Percentiles rank a stretch among this genome's conserved stretches.
Conservation (phyloP, 1,140 invertebrate genomes). For the Adelges cooleyi region DNA sequence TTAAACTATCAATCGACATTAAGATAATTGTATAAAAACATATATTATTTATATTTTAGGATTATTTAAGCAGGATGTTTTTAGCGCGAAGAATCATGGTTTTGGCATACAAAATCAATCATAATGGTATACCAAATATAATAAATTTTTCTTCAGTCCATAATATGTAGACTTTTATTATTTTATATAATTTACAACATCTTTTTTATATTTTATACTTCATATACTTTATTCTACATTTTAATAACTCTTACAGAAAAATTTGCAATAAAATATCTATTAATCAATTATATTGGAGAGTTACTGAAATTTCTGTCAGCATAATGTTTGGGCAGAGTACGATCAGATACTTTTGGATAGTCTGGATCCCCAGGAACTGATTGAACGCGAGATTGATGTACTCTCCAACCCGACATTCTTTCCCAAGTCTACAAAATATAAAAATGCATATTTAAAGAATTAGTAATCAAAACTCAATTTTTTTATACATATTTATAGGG, state of each 20-base stretch:
- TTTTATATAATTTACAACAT: no score
- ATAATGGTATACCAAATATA: slow-evolving; percentile 6
- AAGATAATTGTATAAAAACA: no score
- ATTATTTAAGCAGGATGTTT: slow-evolving; percentile 16
- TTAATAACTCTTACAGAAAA: no score
- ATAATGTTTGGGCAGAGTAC: slow-evolving; percentile 8
- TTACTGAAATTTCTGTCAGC: slow-evolving; percentile 13
- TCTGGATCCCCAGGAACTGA: slow-evolving; percentile 8
- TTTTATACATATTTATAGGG: no score
- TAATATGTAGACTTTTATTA: no score
- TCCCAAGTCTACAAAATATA: slow-evolving; percentile 57
- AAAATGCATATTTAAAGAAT: no score
- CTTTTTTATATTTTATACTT: no score
- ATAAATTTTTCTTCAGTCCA: not conserved
- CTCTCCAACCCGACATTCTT: slow-evolving; percentile 52
- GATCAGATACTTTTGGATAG: slow-evolving; percentile 8
- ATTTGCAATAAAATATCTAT: no score
- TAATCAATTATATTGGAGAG: slow-evolving; percentile 5
- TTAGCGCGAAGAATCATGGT: slow-evolving; percentile 4
- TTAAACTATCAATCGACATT: no score
- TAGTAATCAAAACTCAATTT: no score
- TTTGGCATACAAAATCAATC: slow-evolving; percentile 7
- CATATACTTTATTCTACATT: no score
- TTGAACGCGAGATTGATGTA: slow-evolving; percentile 34
- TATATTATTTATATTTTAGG: not conserved